Conservation (phyloP, 23 tunicate genomes). For the Ciona savignyi region DNA sequence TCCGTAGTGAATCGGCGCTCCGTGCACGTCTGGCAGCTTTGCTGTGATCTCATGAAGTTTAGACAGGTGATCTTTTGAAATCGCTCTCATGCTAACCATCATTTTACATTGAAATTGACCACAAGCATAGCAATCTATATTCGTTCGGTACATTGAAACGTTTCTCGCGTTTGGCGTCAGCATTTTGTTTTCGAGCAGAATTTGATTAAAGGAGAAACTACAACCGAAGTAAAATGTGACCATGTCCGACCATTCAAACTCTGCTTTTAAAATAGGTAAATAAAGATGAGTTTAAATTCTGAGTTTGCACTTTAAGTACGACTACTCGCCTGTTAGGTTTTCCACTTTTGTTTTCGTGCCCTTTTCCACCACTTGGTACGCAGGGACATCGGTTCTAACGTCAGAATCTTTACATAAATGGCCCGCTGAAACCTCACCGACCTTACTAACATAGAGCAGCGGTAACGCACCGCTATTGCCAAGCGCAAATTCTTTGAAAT, state of each 20-base stretch:
- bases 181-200: slow-evolving; percentile 40
- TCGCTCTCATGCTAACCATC: slow-evolving; percentile 68
- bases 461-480: slow-evolving; percentile 68
- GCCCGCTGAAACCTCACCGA: slow-evolving; percentile 57
- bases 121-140: slow-evolving; percentile 35
- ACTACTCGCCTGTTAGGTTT: slow-evolving; percentile 33
- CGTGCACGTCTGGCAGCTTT: slow-evolving; percentile 65
- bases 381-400: slow-evolving; percentile 59
- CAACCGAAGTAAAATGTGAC: slow-evolving; percentile 70
- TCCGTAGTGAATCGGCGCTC: slow-evolving; percentile 79
- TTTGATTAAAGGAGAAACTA: slow-evolving; percentile 78
- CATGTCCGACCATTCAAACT: slow-evolving; percentile 1
- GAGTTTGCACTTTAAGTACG: too few relatives aligned
- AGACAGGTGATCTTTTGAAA: slow-evolving; percentile 32
- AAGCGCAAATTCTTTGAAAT: slow-evolving; percentile 40
- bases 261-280: slow-evolving; percentile 3
- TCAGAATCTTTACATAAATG: slow-evolving; percentile 40
- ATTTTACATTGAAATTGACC: slow-evolving; percentile 64
- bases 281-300: too few relatives aligned
- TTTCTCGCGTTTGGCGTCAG: slow-evolving; percentile 2
- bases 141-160: slow-evolving; percentile 51
- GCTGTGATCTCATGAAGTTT: slow-evolving; percentile 26
- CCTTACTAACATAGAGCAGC: slow-evolving; percentile 53
- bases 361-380: slow-evolving; percentile 27
- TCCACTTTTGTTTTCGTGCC: slow-evolving; percentile 28